Conservation (phyloP, 1,140 invertebrate genomes). For the Leguminivora glycinivorella region DNA sequence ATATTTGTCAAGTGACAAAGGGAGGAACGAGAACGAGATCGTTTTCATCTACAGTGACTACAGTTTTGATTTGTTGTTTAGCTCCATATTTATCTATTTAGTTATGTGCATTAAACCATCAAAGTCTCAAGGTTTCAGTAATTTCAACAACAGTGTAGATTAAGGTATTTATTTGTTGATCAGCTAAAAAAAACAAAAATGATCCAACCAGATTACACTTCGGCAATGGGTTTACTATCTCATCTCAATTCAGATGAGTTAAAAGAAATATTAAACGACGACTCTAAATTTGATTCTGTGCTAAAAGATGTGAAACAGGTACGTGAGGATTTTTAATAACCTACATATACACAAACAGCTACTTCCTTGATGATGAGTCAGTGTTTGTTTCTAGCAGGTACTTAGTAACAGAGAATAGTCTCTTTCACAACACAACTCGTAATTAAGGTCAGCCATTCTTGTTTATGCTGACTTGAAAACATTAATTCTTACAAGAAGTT, state of each 20-base stretch:
- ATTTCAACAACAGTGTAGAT: slow-evolving; percentile 3
- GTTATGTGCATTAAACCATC: slow-evolving; percentile 16
- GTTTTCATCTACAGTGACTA: neutral
- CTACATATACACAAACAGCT: neutral
- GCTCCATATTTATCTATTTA: neutral
- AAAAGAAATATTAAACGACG: slow-evolving; percentile 90
- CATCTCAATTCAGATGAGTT: slow-evolving; percentile 85
- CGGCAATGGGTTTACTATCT: slow-evolving; percentile 68
- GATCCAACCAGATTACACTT: slow-evolving; percentile 73
- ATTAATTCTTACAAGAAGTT: neutral
- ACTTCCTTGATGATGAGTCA: slow-evolving; percentile 26
- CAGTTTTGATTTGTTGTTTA: neutral
- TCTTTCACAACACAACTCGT: neutral
- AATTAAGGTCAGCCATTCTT: neutral
- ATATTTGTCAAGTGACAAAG: neutral
- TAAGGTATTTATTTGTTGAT: neutral
- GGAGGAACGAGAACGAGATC: neutral
- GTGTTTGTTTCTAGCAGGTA: neutral
- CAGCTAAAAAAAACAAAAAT: slow-evolving; percentile 49
- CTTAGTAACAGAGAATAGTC: neutral
- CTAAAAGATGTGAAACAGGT: slow-evolving; percentile 90
- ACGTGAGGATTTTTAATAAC: slow-evolving; percentile 30
- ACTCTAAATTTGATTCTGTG: slow-evolving; percentile 89
- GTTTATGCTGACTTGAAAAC: neutral
- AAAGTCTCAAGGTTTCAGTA: neutral